Evolutionary conservation across 2,888 invertebrate species (phyloP).

Genomic region (Cheilosia variabilis): DNA sequence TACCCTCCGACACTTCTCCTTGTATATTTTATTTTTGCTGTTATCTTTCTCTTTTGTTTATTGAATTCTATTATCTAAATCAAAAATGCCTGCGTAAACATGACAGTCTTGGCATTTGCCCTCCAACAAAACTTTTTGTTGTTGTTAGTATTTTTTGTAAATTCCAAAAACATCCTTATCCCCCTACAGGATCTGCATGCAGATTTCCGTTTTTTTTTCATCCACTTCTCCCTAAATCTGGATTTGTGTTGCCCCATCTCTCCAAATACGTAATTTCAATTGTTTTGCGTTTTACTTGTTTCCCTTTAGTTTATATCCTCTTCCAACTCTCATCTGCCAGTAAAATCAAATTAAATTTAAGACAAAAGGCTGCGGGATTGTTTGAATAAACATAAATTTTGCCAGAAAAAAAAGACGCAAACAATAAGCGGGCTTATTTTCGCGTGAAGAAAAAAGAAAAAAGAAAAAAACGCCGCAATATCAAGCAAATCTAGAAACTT

Average conservation of each 20-base stretch:
- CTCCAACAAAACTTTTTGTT: background rate
- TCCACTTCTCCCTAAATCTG: background rate
- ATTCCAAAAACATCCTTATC: conserved; percentile 8
- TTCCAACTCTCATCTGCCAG: conserved; percentile 40
- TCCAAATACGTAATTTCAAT: conserved; percentile 44
- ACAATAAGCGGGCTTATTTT: conserved; percentile 56
- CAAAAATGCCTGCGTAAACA: conserved; percentile 1
- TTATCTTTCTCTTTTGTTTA: background rate
- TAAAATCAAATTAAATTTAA: conserved; percentile 74
- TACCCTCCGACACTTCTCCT: background rate
- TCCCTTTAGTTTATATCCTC: conserved; percentile 36
- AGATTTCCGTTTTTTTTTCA: conserved; percentile 2
- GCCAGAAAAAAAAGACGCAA: conserved; percentile 1
- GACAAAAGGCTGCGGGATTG: conserved; percentile 70
- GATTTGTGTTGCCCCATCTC: background rate
- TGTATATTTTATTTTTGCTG: no score
- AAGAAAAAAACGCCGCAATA: conserved; percentile 26
- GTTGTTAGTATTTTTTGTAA: background rate
- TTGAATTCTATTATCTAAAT: conserved; percentile 1
- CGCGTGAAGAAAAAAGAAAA: conserved; percentile 28
- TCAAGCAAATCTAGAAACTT: conserved; percentile 26
- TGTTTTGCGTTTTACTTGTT: conserved; percentile 33
- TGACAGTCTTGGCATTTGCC: background rate
- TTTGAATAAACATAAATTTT: conserved; percentile 67
- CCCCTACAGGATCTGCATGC: background rate